phyloP scores from a whole-genome alignment of 1,140 invertebrate genomes.

The Lepidurus packardi region DNA sequence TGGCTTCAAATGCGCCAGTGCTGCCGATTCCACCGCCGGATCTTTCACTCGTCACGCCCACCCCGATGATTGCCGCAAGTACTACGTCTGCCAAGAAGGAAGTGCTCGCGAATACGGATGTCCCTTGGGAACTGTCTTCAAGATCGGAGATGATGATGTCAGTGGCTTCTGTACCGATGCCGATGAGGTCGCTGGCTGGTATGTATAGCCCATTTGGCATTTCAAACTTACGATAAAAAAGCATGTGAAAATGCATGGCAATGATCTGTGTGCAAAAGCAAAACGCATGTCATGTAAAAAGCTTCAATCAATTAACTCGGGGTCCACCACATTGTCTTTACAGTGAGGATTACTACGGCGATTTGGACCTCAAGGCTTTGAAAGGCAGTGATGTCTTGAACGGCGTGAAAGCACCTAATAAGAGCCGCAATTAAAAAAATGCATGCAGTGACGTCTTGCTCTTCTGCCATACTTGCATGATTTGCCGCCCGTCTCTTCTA shows the following conservation, averaged over 20 bases:
- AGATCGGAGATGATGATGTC: constrained; percentile 80
- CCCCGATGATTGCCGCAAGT: constrained; percentile 89
- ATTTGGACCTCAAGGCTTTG: constrained; percentile 86
- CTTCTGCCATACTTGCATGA: constrained; percentile 17
- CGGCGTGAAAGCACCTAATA: constrained; percentile 46
- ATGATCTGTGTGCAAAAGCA: background rate
- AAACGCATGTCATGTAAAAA: background rate
- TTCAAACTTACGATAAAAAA: constrained; percentile 36
- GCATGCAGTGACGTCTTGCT: background rate
- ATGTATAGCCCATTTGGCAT: constrained; percentile 48
- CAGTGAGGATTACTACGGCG: constrained; percentile 91
- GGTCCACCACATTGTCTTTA: background rate
- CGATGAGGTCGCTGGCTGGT: constrained; percentile 90
- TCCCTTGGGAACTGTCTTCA: constrained; percentile 91
- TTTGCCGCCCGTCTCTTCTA: background rate
- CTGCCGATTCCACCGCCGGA: constrained; percentile 67
- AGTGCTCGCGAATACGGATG: constrained; percentile 88
- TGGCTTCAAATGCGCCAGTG: constrained; percentile 79
- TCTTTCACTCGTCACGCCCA: constrained; percentile 91
- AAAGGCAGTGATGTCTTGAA: constrained; percentile 81
- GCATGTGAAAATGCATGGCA: background rate
- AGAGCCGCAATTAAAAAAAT: background rate
- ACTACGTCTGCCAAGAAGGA: constrained; percentile 80
- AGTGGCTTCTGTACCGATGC: constrained; percentile 88
- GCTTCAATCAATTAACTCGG: constrained; percentile 18